Evolutionary conservation across 2,113 vertebrate species (phyloP).

Genomic region (Calidris pygmaea): DNA sequence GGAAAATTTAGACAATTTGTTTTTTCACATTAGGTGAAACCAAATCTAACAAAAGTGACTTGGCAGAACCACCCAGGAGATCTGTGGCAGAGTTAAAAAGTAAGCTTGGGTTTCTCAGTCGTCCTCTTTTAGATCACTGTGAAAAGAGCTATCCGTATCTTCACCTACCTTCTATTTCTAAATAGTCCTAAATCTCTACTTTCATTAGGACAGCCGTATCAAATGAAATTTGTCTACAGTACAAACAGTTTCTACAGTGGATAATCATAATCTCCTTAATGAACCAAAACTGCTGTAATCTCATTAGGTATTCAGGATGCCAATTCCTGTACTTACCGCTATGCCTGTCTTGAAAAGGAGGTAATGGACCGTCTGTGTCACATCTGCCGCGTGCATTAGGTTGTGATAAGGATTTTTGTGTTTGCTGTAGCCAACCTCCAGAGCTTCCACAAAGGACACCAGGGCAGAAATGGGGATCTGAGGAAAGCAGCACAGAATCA

Average conservation of each 20-base stretch:
- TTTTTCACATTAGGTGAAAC: background rate
- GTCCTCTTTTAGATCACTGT: background rate
- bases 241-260: background rate
- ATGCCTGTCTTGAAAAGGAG: conserved; percentile 94
- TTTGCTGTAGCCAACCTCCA: conserved; percentile 97
- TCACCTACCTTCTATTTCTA: background rate
- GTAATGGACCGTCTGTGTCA: conserved; percentile 96
- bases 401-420: conserved; percentile 99
- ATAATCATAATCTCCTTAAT: background rate
- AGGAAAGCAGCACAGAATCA: conserved; percentile 12
- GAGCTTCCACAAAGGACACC: conserved; percentile 95
- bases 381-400: conserved; percentile 93
- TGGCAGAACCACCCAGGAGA: background rate
- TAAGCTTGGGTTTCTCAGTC: background rate
- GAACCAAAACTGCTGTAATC: background rate
- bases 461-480: conserved; percentile 98
- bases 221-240: background rate
- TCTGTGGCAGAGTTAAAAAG: background rate
- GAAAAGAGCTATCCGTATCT: background rate
- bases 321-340: conserved; percentile 80
- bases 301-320: background rate
- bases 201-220: background rate
- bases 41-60: background rate
- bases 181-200: background rate
- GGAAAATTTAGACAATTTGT: background rate